A percentile compares a stretch with the other conserved stretches of the same genome.
Conservation (phyloP, 2,888 invertebrate genomes). For the Petrolisthes cinctipes region DNA sequence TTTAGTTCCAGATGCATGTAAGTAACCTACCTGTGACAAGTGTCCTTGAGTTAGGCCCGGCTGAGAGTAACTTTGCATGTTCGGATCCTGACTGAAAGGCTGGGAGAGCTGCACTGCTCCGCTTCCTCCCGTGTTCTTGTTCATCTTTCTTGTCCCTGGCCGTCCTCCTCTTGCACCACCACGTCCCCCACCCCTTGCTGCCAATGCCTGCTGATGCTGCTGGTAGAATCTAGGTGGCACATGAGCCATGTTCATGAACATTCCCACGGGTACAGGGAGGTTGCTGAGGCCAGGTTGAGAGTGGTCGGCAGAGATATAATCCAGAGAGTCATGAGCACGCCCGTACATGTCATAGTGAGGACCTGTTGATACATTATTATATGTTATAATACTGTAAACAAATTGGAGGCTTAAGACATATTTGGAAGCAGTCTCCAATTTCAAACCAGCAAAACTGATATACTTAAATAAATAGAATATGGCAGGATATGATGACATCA, state of each 20-base stretch:
- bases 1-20: too few species aligned
- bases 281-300: slow-evolving; percentile 76
- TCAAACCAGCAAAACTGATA: background rate
- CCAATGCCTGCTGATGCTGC: slow-evolving; percentile 79
- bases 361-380: slow-evolving; percentile 28
- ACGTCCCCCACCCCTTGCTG: slow-evolving; percentile 45
- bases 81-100: slow-evolving; percentile 61
- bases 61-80: slow-evolving; percentile 66
- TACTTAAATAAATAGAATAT: background rate
- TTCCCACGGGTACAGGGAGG: slow-evolving; percentile 92
- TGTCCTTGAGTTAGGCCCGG: slow-evolving; percentile 80
- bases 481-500: too few species aligned
- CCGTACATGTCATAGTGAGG: slow-evolving; percentile 62
- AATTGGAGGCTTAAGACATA: background rate
- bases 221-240: slow-evolving; percentile 83
- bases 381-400: background rate
- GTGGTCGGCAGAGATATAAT: slow-evolving; percentile 88
- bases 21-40: slow-evolving; percentile 69
- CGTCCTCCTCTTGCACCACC: slow-evolving; percentile 46
- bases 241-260: slow-evolving; percentile 91
- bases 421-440: background rate
- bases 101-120: slow-evolving; percentile 49
- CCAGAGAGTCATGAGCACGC: slow-evolving; percentile 82
- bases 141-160: slow-evolving; percentile 26
- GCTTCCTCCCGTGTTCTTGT: slow-evolving; percentile 46